Evolutionary conservation across 2,888 invertebrate genomes (phyloP), one percentile per base, ranked within the genome.

Genomic region (Drosophila longiperda): DNA sequence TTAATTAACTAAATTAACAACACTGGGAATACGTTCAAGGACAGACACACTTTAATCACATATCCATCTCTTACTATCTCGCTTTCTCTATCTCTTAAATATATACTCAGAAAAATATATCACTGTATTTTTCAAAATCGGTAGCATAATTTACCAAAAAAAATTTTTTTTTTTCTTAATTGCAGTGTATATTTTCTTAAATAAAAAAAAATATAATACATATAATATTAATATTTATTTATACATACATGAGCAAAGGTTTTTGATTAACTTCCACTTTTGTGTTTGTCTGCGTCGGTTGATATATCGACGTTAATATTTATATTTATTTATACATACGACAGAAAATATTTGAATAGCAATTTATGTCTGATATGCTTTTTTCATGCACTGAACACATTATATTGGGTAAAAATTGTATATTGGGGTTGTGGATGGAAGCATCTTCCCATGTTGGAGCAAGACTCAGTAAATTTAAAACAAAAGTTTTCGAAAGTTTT

Each of bases 1-100:
- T 38, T 62, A 69, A 73, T 73, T 26, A 29, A 4, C 61, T 33
- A 11, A 29, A 57, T 62, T 52, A 71, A 75, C 66, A 78, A 36
- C 26, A 20, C 32, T 2, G 17, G 23, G 12, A 29, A 9, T 38
- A 32, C 9, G n/a, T 49, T 53, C 12, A 57, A 50, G 42, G 36
- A 33, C 29, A 63, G 36, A 5, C 20, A 36, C 45, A 32, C 20
- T 36, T 34, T 20, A 15, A 23, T n/a, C 23, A 1, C 26, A n/a
- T 3, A 23, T 11, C 26, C 2, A 23, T 59, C 15, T 12, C 23
- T 20, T 20, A 3, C 20, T 42, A 20, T 6, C 11, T 20, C 40
- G 5, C 11, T 20, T 20, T 45, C 20, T 3, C 12, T 23, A 45
- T 23, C 45, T 45, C 3, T 8, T 8, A 15, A 20, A 8, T 17